Base-by-base conservation (phyloP, 2,113 vertebrate species). In the Dunckerocampus dactyliophorus region DNA sequence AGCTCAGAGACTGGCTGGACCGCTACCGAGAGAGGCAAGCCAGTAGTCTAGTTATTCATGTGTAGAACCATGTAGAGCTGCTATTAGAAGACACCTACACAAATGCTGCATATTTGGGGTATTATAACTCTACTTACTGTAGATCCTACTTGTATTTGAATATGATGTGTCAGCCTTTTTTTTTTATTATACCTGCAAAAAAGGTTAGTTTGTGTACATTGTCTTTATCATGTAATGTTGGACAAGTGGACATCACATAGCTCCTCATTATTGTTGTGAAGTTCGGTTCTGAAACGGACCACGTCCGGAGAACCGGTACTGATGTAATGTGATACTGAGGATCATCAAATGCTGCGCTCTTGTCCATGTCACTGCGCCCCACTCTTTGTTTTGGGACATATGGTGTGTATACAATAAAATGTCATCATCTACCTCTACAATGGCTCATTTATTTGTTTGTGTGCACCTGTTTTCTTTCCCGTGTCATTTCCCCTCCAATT, bases 1-100 rank as follows among this genome's bases (percentile, higher is more conserved):
- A 97, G 87, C 91, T 99, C 74, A 91, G 92, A 63, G 83, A 75
- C 88, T 98, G 96, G 96, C 89, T 99, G 78, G 89, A 94, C 72
- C 91, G 75, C 66, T 97, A 96, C 79, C 87, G 90, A 55, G 81
- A 82, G 31, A 87, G 77, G 47, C 76, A 80, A 59, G 67, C 75
- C 65, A 71, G 62, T 76, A 54, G 85, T 49, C 57, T 87, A 71
- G 87, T 91, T 65, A 88, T 95, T 76, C 87, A 89, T 68, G 81
- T 94, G 75, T 94, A 93, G 88, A 59, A 51, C 46, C 0, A 59
- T 70, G 63, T 66, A 72, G 55, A 74, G 66, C 75, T 79, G 81
- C 79, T 81, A 63, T 64, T 57, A 69, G 60, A 63, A 69, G 58
- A 54, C 57, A 34, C 34, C 47, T 20, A 48, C 42, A 54, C 31